Evolutionary conservation across 2,113 vertebrate genomes (phyloP).

Genomic region (Lepus europaeus): DNA sequence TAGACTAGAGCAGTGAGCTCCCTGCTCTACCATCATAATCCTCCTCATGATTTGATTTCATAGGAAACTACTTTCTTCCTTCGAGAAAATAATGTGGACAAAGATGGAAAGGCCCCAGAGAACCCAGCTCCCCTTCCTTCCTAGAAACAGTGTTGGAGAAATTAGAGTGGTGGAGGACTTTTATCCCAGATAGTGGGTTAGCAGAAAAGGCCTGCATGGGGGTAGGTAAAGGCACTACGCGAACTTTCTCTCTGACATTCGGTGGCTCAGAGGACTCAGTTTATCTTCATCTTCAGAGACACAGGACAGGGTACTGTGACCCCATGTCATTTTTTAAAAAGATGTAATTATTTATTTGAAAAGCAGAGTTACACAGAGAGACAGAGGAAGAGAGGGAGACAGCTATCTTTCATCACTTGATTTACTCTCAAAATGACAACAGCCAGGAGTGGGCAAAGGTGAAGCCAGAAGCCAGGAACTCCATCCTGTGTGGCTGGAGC

Average conservation of each 20-base stretch:
- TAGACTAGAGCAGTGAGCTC: too few relatives aligned
- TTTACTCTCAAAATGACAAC: too few relatives aligned
- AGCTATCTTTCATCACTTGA: too few relatives aligned
- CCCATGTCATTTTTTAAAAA: neutral
- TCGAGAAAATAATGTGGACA: neutral
- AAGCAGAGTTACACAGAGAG: too few relatives aligned
- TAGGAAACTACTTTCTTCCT: conserved; percentile 34
- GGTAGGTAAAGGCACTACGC: neutral
- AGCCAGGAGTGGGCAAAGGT: too few relatives aligned
- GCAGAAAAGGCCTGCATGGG: neutral
- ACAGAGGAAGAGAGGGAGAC: too few relatives aligned
- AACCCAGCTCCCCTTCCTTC: neutral
- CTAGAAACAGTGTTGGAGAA: neutral
- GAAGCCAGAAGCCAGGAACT: too few relatives aligned
- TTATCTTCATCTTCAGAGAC: neutral
- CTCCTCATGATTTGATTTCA: conserved; percentile 28
- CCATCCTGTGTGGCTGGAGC: too few relatives aligned
- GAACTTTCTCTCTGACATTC: neutral
- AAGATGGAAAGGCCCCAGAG: neutral
- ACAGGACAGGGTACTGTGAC: neutral
- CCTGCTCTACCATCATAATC: neutral
- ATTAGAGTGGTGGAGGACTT: neutral
- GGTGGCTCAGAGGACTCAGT: neutral
- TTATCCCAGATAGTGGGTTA: neutral
- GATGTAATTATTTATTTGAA: too few relatives aligned